Evolutionary conservation across 1,140 invertebrate genomes (phyloP).

Genomic region (Drosophila bocki): DNA sequence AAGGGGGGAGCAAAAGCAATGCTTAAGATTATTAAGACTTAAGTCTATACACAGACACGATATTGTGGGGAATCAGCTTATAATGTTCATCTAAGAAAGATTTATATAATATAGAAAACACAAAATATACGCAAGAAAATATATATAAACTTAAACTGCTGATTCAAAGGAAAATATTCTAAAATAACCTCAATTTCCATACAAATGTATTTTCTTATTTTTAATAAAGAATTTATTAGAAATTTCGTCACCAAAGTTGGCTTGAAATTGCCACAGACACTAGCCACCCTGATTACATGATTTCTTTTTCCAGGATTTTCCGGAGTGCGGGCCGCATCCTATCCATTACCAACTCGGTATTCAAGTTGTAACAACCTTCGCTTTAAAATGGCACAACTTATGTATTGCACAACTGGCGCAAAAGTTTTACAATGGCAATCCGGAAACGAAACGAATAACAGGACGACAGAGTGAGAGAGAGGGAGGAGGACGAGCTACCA

Average conservation of each 20-base stretch:
- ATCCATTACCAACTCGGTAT: slow-evolving; percentile 42
- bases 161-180: background rate
- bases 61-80: background rate
- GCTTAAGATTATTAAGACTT: slow-evolving; percentile 13
- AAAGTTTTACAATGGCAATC: slow-evolving; percentile 68
- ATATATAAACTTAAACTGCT: background rate
- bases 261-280: background rate
- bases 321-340: background rate
- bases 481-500: background rate
- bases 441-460: slow-evolving; percentile 36
- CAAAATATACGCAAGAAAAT: background rate
- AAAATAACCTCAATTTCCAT: background rate
- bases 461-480: slow-evolving; percentile 1
- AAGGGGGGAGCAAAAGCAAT: background rate
- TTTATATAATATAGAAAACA: background rate
- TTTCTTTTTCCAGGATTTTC: background rate
- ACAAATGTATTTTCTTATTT: background rate
- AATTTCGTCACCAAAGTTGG: slow-evolving; percentile 16
- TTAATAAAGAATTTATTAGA: slow-evolving; percentile 29
- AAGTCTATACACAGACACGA: background rate
- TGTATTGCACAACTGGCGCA: slow-evolving; percentile 61
- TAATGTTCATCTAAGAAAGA: background rate
- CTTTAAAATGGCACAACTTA: slow-evolving; percentile 48
- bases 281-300: slow-evolving; percentile 12
- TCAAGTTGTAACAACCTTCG: slow-evolving; percentile 41